Evolutionary conservation across 2,113 vertebrate species (phyloP), one percentile per base, ranked within the genome.

Genomic region (Microcebus ravelobensis): DNA sequence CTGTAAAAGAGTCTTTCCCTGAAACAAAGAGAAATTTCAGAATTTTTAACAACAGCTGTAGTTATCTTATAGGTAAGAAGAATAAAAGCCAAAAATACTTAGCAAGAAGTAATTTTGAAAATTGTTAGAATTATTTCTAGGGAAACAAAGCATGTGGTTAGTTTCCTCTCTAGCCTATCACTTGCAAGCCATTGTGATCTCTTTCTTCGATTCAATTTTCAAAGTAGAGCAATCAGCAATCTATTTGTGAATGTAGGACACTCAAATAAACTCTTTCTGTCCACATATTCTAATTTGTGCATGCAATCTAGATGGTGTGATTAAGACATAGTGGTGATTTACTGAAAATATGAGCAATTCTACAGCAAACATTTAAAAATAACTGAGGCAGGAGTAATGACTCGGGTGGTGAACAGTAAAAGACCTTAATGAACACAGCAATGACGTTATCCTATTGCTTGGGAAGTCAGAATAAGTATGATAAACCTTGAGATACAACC

Each of bases 291-390:
- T 96, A 79, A 96, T 96, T 87, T 0, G 1, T 52, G 48, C 93
- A 87, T 67, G 89, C 94, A 93, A 84, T 1, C 36, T 98, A 91
- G 85, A 96, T 80, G 39, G 20, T 34, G 31, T 63, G 89, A 17
- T 88, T 97, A 71, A 95, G 57, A 95, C 86, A 95, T 94, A 95
- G 6, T 96, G 90, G 20, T 2, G 10, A 93, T 88, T 77, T 95
- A 59, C 76, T 76, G 31, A 88, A 93, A 74, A 83, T 76, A 34
- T 77, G 77, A 90, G 34, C 21, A 31, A 68, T 80, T 87, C 70
- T 25, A 59, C 8, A 77, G 36, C 4, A 76, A 90, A 73, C 42
- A 65, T 71, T 91, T 79, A 87, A 52, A 74, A 71, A 91, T 48
- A 80, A 45, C 59, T 52, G 77, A 97, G 59, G 59, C 71, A 96